Evolutionary conservation across 2,113 vertebrate genomes (phyloP).

Genomic region (Hylia prasina): DNA sequence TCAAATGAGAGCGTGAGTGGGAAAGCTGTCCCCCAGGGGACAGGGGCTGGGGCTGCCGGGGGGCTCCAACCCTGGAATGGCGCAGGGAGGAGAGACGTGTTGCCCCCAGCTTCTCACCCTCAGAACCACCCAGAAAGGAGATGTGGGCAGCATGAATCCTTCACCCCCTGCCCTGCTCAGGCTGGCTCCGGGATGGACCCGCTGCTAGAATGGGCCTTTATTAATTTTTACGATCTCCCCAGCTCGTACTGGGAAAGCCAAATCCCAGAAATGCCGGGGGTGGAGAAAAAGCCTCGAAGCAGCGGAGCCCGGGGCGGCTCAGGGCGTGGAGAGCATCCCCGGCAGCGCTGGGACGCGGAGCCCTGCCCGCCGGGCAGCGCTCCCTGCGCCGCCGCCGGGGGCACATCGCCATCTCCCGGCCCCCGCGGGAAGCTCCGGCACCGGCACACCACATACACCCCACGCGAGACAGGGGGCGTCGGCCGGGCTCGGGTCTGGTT

Average conservation of each 20-base stretch:
- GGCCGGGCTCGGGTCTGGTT: accelerated
- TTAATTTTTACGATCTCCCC: background rate
- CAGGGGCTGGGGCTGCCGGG: background rate
- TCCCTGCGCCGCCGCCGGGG: background rate
- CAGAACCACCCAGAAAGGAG: background rate
- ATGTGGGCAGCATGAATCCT: accelerated
- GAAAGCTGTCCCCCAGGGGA: background rate
- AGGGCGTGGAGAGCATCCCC: background rate
- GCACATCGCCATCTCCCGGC: background rate
- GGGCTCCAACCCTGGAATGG: too few relatives aligned
- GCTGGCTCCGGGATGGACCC: background rate
- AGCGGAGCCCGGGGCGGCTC: background rate
- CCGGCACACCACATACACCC: accelerated
- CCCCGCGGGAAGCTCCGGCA: background rate
- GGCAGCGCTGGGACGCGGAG: background rate
- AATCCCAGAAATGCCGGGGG: accelerated
- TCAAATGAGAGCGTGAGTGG: accelerated
- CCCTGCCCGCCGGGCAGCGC: background rate
- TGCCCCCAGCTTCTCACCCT: background rate
- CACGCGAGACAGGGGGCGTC: background rate
- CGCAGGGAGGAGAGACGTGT: accelerated
- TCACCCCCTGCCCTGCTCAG: background rate
- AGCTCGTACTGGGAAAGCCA: background rate
- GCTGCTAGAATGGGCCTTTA: background rate
- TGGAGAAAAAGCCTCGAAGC: background rate